A percentile compares a stretch with the other conserved stretches of the same genome.
Conservation (phyloP, 2,797 vertebrate species). For the Nannoperca obscura region DNA sequence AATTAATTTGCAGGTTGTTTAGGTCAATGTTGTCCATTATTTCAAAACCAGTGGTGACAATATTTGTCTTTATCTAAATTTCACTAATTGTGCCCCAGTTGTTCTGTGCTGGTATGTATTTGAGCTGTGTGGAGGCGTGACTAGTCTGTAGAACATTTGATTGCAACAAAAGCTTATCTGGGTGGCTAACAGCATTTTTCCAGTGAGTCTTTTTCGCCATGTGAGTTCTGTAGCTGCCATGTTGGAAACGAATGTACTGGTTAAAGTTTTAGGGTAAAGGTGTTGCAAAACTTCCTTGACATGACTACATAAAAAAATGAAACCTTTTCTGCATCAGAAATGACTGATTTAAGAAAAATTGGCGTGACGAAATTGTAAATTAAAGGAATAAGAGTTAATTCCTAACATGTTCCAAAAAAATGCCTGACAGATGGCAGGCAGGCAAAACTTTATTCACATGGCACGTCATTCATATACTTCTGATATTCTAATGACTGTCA, state of each 20-base stretch:
- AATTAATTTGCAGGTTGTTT: too few relatives aligned
- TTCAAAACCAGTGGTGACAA: too few relatives aligned
- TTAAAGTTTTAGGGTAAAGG: background rate
- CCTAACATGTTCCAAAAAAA: background rate
- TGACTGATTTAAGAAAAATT: background rate
- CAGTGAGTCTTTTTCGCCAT: background rate
- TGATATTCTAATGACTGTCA: background rate
- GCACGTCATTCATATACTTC: background rate
- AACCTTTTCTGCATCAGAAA: background rate
- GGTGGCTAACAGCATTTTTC: background rate
- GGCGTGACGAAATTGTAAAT: background rate
- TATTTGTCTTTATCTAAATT: background rate
- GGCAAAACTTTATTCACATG: background rate
- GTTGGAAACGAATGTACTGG: background rate
- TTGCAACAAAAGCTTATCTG: background rate
- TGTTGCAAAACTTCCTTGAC: background rate
- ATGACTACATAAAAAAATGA: background rate
- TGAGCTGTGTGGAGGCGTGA: background rate
- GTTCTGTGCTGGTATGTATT: slow-evolving; percentile 7
- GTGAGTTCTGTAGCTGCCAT: background rate
- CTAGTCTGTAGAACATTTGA: background rate
- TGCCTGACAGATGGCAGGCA: background rate
- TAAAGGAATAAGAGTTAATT: background rate
- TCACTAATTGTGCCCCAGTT: background rate
- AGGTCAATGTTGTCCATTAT: too few relatives aligned